Percentiles rank a stretch among this genome's conserved stretches.
Evolutionary conservation across 2,888 invertebrate genomes (phyloP).

Genomic region (Galerucella calmariensis): DNA sequence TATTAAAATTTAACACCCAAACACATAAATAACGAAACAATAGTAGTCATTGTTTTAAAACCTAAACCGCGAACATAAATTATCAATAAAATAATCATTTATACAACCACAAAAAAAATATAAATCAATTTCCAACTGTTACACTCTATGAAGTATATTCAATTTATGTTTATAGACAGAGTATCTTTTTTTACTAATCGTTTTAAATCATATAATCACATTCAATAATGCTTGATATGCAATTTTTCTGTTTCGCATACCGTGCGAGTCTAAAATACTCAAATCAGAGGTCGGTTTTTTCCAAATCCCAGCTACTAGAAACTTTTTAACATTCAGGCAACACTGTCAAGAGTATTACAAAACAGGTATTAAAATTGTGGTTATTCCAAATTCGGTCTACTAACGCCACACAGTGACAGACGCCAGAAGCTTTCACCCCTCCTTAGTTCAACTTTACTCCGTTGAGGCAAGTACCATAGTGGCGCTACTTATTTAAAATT

Average conservation of each 20-base stretch:
- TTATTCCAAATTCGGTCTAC: constrained; percentile 8
- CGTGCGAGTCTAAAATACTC: not conserved
- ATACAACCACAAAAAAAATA: not conserved
- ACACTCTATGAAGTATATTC: not conserved
- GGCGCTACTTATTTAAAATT: not conserved
- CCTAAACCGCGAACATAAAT: constrained; percentile 1
- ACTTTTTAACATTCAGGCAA: not conserved
- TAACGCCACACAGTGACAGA: constrained; percentile 42
- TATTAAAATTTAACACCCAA: not conserved
- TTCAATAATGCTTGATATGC: no score
- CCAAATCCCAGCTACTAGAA: not conserved
- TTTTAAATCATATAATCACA: not conserved
- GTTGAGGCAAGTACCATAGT: not conserved
- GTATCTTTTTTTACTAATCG: not conserved
- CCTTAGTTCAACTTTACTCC: not conserved
- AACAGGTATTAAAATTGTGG: constrained; percentile 20
- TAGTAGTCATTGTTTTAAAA: not conserved
- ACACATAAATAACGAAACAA: not conserved
- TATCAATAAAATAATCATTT: constrained; percentile 4
- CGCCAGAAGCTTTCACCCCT: constrained; percentile 31
- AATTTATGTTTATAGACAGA: not conserved
- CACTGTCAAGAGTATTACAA: not conserved
- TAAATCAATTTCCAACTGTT: not conserved
- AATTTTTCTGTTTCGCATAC: not conserved
- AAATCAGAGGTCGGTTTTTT: not conserved